Conservation (phyloP, 2,888 invertebrate species). For the Coecobrya sp. region DNA sequence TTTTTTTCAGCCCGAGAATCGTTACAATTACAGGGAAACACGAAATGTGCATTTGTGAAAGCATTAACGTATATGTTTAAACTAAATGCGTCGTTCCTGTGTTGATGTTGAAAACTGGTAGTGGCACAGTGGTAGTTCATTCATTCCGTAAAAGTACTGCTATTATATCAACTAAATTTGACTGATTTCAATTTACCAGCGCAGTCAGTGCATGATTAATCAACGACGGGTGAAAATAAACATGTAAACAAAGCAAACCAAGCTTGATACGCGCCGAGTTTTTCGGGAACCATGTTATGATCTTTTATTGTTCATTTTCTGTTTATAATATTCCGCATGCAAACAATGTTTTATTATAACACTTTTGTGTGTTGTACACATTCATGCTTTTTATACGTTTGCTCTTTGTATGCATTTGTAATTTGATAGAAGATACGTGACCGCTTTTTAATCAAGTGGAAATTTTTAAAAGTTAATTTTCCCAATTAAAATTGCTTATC, state of each 20-base stretch:
- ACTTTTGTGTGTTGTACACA: background rate
- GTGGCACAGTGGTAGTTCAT: background rate
- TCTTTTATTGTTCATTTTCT: constrained; percentile 6
- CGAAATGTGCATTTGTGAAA: constrained; percentile 51
- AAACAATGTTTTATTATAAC: background rate
- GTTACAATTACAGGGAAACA: constrained; percentile 41
- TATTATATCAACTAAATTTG: constrained; percentile 2
- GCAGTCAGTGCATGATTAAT: constrained; percentile 48
- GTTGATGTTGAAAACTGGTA: background rate
- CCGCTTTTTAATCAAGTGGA: constrained; percentile 69
- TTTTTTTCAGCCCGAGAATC: constrained; percentile 27
- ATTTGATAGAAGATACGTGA: constrained; percentile 67
- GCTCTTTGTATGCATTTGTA: constrained; percentile 27
- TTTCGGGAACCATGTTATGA: background rate
- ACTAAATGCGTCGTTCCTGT: background rate
- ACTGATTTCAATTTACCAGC: constrained; percentile 47
- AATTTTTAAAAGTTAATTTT: constrained; percentile 75
- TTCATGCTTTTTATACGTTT: background rate
- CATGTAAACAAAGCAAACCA: constrained; percentile 43
- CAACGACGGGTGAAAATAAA: constrained; percentile 51
- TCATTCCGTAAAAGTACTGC: background rate
- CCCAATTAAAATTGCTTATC: constrained; percentile 78
- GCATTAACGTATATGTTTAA: constrained; percentile 25
- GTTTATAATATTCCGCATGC: background rate
- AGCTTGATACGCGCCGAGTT: background rate